Base-by-base conservation (phyloP, 2,888 invertebrate species). In the Pollenia angustigena region DNA sequence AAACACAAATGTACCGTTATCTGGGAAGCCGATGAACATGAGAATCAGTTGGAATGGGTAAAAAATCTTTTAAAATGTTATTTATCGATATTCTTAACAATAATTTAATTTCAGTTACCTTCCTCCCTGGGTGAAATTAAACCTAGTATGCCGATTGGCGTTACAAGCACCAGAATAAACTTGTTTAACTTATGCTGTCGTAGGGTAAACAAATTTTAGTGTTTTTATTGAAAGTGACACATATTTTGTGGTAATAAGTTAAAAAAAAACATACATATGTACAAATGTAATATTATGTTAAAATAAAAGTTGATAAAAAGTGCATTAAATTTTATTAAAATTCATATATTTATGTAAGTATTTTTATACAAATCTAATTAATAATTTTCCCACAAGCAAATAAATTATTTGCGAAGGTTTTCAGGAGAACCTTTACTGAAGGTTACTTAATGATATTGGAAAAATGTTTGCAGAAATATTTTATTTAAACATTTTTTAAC, bases 341-440 rank as follows among this genome's bases (percentile, higher is more conserved):
- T 58, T 16, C 40, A 16, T 46, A 46, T 7, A 54, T 52, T 32
- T 6, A 6, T 32, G 32, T 6, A 32, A 32, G 4, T 32, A 32
- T 32, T 32, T 32, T 32, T 32, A 32, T 32, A 32, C 32, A 32
- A 32, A 32, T 32, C 32, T 32, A 32, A 32, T 2, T 3, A 32
- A 32, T 32, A 32, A 69, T 32, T 46, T 64, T 56, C 6, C 11
- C 54, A 7, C 32, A 46, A 71, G 44, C 32, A 46, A 4, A 44
- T 11, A 48, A 64, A 58, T 68, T 16, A 2, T 46, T 32, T 44
- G 4, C 18, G 32, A 64, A 72, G 14, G 62, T 52, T 42, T 72
- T 58, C n/a, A 1, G n/a, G 1, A 50, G n/a, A 82, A 69, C 75
- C 81, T 82, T 82, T 18, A 75, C 2, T 62, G 1, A 81, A 75